Evolutionary conservation across 1,140 invertebrate species (phyloP).

Genomic region (Stenopsyche tienmushanensis): DNA sequence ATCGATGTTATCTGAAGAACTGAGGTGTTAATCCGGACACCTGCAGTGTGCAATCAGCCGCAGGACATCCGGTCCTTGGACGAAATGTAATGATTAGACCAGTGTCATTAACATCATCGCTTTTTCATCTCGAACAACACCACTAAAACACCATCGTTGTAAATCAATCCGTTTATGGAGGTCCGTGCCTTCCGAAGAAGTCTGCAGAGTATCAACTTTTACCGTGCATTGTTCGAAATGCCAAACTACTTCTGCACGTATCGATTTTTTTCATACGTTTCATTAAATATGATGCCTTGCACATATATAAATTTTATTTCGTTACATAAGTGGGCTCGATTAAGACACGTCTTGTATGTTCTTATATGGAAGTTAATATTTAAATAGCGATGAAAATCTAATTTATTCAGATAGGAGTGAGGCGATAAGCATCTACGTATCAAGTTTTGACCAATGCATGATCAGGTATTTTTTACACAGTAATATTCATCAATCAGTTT

Average conservation of each 20-base stretch:
- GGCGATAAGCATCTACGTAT: slow-evolving; percentile 2
- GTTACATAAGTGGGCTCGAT: background rate
- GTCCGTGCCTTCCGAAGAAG: too few species aligned
- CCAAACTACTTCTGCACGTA: background rate
- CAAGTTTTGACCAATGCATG: slow-evolving; percentile 16
- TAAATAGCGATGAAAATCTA: slow-evolving; percentile 9
- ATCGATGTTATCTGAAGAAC: background rate
- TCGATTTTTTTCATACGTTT: background rate
- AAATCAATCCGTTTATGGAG: too few species aligned
- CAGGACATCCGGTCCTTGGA: slow-evolving; percentile 10
- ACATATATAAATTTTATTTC: background rate
- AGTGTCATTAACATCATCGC: slow-evolving; percentile 15
- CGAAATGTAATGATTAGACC: background rate
- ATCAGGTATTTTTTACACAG: slow-evolving; percentile 15
- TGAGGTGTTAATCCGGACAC: slow-evolving; percentile 20
- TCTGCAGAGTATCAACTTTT: too few species aligned
- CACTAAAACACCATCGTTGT: too few species aligned
- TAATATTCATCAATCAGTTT: slow-evolving; percentile 28
- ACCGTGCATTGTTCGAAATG: background rate
- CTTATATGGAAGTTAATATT: background rate
- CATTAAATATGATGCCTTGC: background rate
- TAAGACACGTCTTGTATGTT: background rate
- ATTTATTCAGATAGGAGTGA: slow-evolving; percentile 3
- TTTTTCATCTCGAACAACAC: too few species aligned
- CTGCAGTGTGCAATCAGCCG: slow-evolving; percentile 17